Evolutionary conservation across 2,888 invertebrate species (phyloP).

Genomic region (Selenia dentaria): DNA sequence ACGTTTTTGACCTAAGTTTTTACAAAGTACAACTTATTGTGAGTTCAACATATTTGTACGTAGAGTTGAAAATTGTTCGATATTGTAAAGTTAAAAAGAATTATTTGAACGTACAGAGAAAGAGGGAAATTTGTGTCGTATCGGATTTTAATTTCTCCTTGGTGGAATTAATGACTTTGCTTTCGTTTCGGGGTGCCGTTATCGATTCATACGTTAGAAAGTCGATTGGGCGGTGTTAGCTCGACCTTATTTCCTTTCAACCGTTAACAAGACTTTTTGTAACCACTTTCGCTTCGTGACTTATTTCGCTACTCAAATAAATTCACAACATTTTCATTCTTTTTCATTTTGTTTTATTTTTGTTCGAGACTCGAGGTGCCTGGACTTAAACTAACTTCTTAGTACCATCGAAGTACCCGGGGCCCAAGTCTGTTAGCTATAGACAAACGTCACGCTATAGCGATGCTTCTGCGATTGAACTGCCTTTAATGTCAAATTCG

Average conservation of each 20-base stretch:
- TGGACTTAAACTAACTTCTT: too few relatives aligned
- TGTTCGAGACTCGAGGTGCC: too few relatives aligned
- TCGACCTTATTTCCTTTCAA: constrained; percentile 16
- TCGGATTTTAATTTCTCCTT: constrained; percentile 81
- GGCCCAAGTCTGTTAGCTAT: too few relatives aligned
- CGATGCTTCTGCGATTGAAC: too few relatives aligned
- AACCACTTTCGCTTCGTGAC: background rate
- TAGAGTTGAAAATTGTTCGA: constrained; percentile 35
- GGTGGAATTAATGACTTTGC: constrained; percentile 78
- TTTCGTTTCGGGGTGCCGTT: constrained; percentile 54
- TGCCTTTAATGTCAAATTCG: too few relatives aligned
- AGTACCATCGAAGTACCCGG: too few relatives aligned
- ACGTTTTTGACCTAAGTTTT: constrained; percentile 35
- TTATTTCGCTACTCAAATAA: background rate
- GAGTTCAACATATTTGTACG: background rate
- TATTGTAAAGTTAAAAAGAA: constrained; percentile 32
- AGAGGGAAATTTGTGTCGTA: constrained; percentile 79
- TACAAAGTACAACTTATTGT: constrained; percentile 15
- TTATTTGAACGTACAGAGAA: constrained; percentile 42
- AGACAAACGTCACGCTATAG: too few relatives aligned
- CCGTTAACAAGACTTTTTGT: constrained; percentile 2
- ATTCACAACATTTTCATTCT: background rate
- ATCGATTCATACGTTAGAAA: constrained; percentile 65
- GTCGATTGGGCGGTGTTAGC: constrained; percentile 12
- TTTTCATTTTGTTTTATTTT: background rate